phyloP scores from a whole-genome alignment of 92 coral and sea anemone species.

The Parazoanthus darwini region DNA sequence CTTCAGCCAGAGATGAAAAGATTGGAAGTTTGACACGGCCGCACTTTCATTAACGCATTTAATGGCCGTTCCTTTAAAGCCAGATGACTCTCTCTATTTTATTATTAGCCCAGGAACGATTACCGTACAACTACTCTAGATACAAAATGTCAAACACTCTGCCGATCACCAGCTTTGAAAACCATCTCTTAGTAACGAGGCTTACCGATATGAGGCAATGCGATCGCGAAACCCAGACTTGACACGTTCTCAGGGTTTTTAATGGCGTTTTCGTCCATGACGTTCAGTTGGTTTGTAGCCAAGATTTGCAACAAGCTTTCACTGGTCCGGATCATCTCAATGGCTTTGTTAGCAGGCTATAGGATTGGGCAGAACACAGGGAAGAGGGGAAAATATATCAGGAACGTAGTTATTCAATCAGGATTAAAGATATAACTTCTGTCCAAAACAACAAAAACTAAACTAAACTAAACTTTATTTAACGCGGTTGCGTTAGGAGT shows the following conservation, averaged over 20 bases:
- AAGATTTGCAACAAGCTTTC: constrained; percentile 54
- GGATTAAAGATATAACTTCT: background rate
- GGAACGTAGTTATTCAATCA: background rate
- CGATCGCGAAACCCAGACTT: constrained; percentile 51
- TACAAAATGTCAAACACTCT: too few relatives aligned
- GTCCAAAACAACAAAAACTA: background rate
- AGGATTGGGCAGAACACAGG: background rate
- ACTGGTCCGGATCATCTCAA: constrained; percentile 54
- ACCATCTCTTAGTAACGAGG: background rate
- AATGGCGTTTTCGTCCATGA: constrained; percentile 70
- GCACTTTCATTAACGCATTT: too few relatives aligned
- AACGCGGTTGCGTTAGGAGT: too few relatives aligned
- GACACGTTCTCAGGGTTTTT: constrained; percentile 66
- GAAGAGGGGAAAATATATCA: background rate
- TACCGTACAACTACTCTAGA: too few relatives aligned
- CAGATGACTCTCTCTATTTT: too few relatives aligned
- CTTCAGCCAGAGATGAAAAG: too few relatives aligned
- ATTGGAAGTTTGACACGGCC: too few relatives aligned
- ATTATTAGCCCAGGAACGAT: too few relatives aligned
- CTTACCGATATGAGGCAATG: constrained; percentile 70
- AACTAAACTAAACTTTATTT: too few relatives aligned
- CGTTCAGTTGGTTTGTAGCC: constrained; percentile 60
- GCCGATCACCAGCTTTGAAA: too few relatives aligned
- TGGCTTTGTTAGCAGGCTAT: constrained; percentile 73
- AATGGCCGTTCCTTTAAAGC: too few relatives aligned